A percentile compares a stretch with the other conserved stretches of the same genome.
phyloP scores from a whole-genome alignment of 2,113 vertebrate genomes.

The Stigmatopora argus region DNA sequence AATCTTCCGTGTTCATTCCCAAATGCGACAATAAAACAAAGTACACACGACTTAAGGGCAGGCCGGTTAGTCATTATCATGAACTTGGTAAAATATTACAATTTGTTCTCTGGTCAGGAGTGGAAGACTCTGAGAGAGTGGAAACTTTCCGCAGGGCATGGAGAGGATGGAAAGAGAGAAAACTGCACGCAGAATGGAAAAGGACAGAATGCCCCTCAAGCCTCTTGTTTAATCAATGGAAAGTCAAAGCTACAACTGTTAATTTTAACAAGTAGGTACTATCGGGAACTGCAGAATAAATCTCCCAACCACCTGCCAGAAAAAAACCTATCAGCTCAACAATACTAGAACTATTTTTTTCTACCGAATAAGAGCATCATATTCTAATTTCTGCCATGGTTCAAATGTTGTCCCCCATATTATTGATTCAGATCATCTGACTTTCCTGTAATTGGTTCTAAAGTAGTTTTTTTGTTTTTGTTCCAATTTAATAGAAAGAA shows the following conservation, averaged over 20 bases:
- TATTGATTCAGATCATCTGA: neutral
- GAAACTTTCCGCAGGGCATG: constrained; percentile 57
- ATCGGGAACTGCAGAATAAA: neutral
- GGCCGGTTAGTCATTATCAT: constrained; percentile 62
- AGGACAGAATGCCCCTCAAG: no score
- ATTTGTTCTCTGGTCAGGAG: constrained; percentile 15
- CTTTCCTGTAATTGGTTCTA: neutral
- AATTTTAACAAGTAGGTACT: no score
- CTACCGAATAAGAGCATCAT: no score
- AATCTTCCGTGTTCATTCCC: constrained; percentile 45
- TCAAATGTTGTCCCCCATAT: neutral
- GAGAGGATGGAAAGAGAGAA: neutral
- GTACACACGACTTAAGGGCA: constrained; percentile 10
- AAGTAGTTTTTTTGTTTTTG: neutral
- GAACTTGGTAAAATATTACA: constrained; percentile 57
- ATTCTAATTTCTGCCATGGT: no score
- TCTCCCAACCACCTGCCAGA: neutral
- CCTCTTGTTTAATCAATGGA: neutral
- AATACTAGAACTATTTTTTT: no score
- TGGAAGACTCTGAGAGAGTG: constrained; percentile 27
- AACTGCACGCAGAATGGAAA: neutral
- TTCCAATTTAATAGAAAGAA: no score
- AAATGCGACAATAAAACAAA: constrained; percentile 48
- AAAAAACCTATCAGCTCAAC: neutral
- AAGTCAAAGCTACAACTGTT: neutral